These are phyloP conservation scores for Apantesis nais DNA, from an alignment of 2,888 invertebrate species.

Conservation along the genomic window DNA sequence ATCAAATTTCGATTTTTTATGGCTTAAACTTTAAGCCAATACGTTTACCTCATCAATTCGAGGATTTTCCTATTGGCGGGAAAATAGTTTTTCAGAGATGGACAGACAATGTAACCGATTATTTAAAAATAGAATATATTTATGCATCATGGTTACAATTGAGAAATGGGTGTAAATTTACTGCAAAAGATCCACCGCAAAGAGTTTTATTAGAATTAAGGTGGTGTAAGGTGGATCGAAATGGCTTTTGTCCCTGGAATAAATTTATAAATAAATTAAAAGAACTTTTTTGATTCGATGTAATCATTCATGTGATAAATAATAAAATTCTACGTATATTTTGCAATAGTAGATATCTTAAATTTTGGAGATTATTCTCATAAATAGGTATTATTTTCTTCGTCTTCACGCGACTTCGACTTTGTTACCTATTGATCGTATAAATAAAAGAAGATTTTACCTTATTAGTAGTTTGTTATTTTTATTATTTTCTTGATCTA, in stretches of 20 bases:
- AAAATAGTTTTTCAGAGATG: conserved; percentile 43
- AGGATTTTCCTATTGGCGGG: conserved; percentile 36
- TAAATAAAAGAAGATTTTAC: background rate
- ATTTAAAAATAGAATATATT: conserved; percentile 40
- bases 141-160: conserved; percentile 35
- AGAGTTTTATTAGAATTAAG: conserved; percentile 28
- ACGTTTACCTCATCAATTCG: conserved; percentile 35
- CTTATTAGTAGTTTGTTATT: background rate
- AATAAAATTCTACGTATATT: background rate
- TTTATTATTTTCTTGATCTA: background rate
- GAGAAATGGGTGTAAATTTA: conserved; percentile 24
- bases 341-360: background rate
- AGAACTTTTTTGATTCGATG: background rate
- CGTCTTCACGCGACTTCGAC: background rate
- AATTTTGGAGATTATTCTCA: background rate
- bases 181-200: conserved; percentile 26
- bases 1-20: conserved; percentile 24
- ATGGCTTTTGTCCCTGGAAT: conserved; percentile 35
- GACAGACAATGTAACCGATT: conserved; percentile 32
- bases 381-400: background rate
- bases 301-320: background rate
- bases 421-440: background rate
- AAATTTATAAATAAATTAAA: conserved; percentile 33
- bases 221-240: conserved; percentile 28
- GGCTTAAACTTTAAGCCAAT: conserved; percentile 25